phyloP scores from a whole-genome alignment of 2,113 vertebrate species.

The Leptodactylus fuscus region DNA sequence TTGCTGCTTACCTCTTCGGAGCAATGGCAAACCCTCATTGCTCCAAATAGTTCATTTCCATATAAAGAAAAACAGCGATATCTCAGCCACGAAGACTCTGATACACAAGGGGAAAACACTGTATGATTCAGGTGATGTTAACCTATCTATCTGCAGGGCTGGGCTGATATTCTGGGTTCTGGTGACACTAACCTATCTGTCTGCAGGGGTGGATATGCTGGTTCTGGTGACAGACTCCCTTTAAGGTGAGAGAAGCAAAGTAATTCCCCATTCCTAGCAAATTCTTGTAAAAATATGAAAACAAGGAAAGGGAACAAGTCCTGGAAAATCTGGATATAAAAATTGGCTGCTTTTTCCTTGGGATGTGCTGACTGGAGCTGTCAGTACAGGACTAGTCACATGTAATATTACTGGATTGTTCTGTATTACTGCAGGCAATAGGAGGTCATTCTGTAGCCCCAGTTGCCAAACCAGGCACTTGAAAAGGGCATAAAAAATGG shows the following conservation, averaged over 20 bases:
- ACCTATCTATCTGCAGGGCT: too few species aligned
- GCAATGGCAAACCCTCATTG: too few species aligned
- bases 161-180: too few species aligned
- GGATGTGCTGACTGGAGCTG: neutral
- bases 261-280: neutral
- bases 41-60: too few species aligned
- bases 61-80: too few species aligned
- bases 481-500: neutral
- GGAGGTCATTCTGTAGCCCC: neutral
- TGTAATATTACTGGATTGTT: neutral
- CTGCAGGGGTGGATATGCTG: too few species aligned
- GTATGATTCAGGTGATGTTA: too few species aligned
- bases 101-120: too few species aligned
- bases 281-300: neutral
- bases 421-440: neutral
- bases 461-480: neutral
- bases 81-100: too few species aligned
- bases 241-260: neutral
- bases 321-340: neutral
- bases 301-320: conserved; percentile 9
- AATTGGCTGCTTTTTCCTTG: neutral
- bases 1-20: too few species aligned
- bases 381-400: neutral
- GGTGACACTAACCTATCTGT: too few species aligned
- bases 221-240: too few species aligned